phyloP scores from a whole-genome alignment of 1,140 invertebrate species.

The Archegozetes longisetosus region DNA sequence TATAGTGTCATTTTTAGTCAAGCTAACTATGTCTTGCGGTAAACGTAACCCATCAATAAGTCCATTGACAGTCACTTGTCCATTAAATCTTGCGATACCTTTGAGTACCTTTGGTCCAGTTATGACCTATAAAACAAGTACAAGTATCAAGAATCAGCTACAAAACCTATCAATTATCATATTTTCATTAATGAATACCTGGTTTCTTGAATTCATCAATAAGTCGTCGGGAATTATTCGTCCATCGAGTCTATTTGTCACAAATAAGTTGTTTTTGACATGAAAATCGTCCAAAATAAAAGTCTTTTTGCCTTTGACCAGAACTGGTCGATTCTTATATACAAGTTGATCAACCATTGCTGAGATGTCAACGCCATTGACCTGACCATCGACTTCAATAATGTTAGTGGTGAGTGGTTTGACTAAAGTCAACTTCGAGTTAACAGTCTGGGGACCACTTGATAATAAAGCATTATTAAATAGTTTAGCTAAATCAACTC shows the following conservation, averaged over 20 bases:
- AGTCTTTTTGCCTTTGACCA: constrained; percentile 6
- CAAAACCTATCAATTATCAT: too few species aligned
- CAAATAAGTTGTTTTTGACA: background rate
- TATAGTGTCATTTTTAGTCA: constrained; percentile 10
- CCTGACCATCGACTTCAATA: background rate
- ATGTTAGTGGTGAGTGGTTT: background rate
- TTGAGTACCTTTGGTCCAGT: background rate
- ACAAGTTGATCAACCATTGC: constrained; percentile 8
- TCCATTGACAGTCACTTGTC: background rate
- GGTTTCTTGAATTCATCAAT: background rate
- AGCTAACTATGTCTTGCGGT: constrained; percentile 11
- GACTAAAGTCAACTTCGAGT: constrained; percentile 4
- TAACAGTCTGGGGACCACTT: background rate
- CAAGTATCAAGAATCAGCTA: too few species aligned
- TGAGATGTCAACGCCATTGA: constrained; percentile 9
- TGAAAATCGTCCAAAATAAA: constrained; percentile 10
- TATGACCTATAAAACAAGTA: background rate
- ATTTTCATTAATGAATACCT: background rate
- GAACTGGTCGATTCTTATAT: background rate
- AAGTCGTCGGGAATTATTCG: constrained; percentile 13
- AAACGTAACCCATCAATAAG: constrained; percentile 2
- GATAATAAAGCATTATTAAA: background rate
- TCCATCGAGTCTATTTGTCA: constrained; percentile 4
- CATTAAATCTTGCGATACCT: background rate
- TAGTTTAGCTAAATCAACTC: background rate